A percentile compares a stretch with the other conserved stretches of the same genome.
Evolutionary conservation across 2,888 invertebrate species (phyloP).

Genomic region (Hololepta plana): DNA sequence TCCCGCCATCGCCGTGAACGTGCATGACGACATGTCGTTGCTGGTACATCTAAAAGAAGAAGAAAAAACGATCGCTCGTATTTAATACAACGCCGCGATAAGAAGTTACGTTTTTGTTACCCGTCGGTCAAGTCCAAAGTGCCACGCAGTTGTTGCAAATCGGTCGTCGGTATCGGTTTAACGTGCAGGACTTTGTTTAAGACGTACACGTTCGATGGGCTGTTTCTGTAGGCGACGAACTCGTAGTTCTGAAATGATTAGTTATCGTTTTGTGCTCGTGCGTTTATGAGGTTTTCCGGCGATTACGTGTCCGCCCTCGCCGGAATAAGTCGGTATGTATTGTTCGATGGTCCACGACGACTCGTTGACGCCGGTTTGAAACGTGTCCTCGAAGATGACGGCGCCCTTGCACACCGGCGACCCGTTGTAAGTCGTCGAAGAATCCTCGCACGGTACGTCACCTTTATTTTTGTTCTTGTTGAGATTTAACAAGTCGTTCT

Average conservation of each 20-base stretch:
- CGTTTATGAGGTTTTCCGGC: no score
- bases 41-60: conserved; percentile 26
- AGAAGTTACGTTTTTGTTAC: no score
- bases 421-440: conserved; percentile 1
- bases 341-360: neutral
- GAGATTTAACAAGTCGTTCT: neutral
- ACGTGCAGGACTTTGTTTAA: conserved; percentile 37
- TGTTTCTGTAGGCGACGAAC: conserved; percentile 46
- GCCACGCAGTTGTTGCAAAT: no score
- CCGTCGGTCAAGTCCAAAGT: no score
- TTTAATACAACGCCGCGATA: no score
- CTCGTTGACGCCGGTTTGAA: neutral
- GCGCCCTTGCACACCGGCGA: neutral
- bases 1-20: conserved; percentile 27
- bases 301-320: no score
- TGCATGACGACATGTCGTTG: conserved; percentile 24
- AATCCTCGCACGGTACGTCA: neutral
- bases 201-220: conserved; percentile 33
- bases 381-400: conserved; percentile 1
- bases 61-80: no score
- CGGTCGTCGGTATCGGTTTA: conserved; percentile 36
- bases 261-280: no score
- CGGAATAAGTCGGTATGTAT: conserved; percentile 3
- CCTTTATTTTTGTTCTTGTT: neutral
- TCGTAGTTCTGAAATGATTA: conserved; percentile 38